Conservation (phyloP, 2,797 vertebrate genomes). For the Melanotaenia parkinsoni region DNA sequence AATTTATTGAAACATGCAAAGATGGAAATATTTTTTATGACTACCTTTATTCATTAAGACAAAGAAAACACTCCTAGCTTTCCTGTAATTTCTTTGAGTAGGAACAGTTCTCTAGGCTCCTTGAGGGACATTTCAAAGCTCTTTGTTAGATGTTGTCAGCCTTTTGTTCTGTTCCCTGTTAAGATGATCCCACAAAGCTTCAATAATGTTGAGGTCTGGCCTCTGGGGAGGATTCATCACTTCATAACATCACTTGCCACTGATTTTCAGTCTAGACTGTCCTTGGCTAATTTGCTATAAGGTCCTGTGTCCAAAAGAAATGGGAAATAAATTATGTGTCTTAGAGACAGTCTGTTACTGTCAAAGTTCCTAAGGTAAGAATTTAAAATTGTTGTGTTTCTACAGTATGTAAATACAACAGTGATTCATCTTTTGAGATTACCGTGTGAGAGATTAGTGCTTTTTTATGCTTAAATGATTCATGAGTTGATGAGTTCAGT, state of each 20-base stretch:
- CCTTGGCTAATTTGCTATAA: background rate
- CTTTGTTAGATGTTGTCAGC: background rate
- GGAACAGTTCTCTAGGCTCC: background rate
- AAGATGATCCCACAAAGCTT: background rate
- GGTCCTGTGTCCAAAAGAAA: background rate
- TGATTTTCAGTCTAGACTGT: no score
- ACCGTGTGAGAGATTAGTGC: no score
- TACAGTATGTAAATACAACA: background rate
- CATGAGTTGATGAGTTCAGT: background rate
- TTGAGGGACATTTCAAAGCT: background rate
- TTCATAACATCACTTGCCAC: background rate
- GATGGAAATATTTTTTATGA: background rate
- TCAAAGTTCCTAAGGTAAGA: background rate
- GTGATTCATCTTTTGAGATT: background rate
- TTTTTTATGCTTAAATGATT: background rate
- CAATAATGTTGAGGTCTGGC: background rate
- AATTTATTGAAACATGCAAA: background rate
- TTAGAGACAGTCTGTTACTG: background rate
- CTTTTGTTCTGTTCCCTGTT: background rate
- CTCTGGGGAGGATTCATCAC: background rate
- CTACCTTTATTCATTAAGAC: background rate
- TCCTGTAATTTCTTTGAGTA: background rate
- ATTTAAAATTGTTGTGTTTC: background rate
- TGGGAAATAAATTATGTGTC: background rate
- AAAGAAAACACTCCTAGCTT: background rate